Base-by-base conservation (phyloP, 2,797 vertebrate species). In the Triplophysa yarkandensis region DNA sequence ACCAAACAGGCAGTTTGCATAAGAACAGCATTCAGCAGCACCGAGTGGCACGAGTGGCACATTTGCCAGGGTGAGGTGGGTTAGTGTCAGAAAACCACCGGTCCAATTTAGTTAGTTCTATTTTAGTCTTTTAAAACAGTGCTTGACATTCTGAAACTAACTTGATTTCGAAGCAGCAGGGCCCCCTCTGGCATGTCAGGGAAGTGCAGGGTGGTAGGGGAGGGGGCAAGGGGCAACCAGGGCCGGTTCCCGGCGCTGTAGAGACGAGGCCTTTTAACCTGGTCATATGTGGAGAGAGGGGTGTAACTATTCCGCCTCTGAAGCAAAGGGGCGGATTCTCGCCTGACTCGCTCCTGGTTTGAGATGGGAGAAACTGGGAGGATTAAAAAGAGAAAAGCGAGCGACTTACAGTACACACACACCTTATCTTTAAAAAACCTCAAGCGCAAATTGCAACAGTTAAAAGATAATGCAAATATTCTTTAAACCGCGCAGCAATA, bases 301-400 rank as follows among this genome's bases (percentile, higher is more conserved):
- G 95, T 97, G 86, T 96, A 96, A 94, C 96, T 98, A 95, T 95
- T 98, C 88, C 96, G 92, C 82, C 96, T 94, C 83, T 93, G 94
- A 88, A 95, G 92, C 71, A 87, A 79, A 68, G 94, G 94, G 86
- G 89, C 87, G 77, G 92, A 91, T 82, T 86, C 92, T 91, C 84
- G 85, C 66, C 89, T 89, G 82, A 90, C 88, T 75, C 81, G 90
- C 85, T 76, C 93, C 96, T 98, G 90, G 87, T 88, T 85, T 86
- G 83, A 88, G 83, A 90, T 76, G 80, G 71, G 89, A 91, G 87
- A 93, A 62, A 89, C 80, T 80, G 67, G 69, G 86, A 83, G 80
- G 76, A 78, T 89, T 81, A 92, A 86, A 80, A 87, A 87, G 82
- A 83, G 28, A 72, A 57, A 82, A 60, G 70, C 41, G 36, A 48